Evolutionary conservation across 2,888 invertebrate genomes (phyloP), one percentile per base, ranked within the genome.

Genomic region (Tridacna crocea): DNA sequence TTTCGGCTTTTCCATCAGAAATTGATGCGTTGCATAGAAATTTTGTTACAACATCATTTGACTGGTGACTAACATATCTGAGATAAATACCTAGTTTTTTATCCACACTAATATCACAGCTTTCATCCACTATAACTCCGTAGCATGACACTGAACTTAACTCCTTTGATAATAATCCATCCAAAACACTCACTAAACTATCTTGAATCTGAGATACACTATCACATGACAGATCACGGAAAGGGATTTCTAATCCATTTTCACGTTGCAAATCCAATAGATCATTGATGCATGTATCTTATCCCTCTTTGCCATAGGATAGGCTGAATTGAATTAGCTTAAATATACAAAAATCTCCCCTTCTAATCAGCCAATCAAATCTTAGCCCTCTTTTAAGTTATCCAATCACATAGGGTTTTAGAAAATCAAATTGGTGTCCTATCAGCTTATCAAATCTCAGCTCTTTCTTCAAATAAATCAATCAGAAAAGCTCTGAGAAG

Each of bases 231-330:
- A 66, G n/a, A 66, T 66, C 66, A 46, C 66, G 46, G n/a, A 66
- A 66, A 66, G 66, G 66, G 15, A 66, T 66, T 19, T 66, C 66
- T n/a, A 66, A 36, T 12, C 65, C 65, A 65, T 65, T 26, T 27
- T 65, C 65, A 24, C 65, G 26, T 65, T 65, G 65, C 26, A 65
- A 65, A 19, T 66, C 66, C n/a, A 66, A 66, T 13, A 66, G 66
- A 46, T 66, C 66, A 66, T 66, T 46, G 0, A 66, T 19, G 46
- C 66, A 66, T n/a, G n/a, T n/a, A n/a, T n/a, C n/a, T n/a, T n/a
- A n/a, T n/a, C n/a, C n/a, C n/a, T n/a, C n/a, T n/a, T n/a, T n/a
- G n/a, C n/a, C n/a, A n/a, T n/a, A n/a, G n/a, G n/a, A n/a, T n/a
- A n/a, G n/a, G n/a, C n/a, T n/a, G n/a, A n/a, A n/a, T n/a, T n/a